Conservation (phyloP, 2,113 vertebrate genomes). For the Atrichornis clamosus region DNA sequence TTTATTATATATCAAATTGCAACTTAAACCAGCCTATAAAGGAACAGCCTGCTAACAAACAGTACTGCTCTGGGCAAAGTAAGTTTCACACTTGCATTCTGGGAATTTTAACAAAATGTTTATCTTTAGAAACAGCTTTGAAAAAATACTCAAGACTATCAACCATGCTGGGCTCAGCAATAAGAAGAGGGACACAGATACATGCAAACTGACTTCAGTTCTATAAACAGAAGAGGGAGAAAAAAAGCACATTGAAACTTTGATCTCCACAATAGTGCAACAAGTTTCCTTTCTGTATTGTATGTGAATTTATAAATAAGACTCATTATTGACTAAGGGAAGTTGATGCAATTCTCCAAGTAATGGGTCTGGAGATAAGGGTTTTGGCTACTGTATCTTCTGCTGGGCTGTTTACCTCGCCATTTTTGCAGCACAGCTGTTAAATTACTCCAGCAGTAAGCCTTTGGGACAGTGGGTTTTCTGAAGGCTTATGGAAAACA, state of each 20-base stretch:
- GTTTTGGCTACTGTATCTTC: background rate
- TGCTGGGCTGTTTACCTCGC: background rate
- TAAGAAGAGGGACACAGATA: background rate
- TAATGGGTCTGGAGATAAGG: background rate
- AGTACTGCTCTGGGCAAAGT: background rate
- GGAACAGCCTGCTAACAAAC: background rate
- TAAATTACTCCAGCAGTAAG: background rate
- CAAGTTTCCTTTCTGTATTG: conserved; percentile 9
- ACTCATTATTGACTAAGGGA: background rate
- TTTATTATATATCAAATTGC: background rate
- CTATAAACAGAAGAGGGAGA: background rate
- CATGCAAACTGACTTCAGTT: background rate
- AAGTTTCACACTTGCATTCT: background rate
- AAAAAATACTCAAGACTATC: conserved; percentile 11
- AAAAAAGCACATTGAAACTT: background rate
- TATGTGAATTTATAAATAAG: background rate
- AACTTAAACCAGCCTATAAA: background rate
- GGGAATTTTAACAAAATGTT: conserved; percentile 29
- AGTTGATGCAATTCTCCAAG: background rate
- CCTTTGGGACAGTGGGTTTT: background rate
- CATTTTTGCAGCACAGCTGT: background rate
- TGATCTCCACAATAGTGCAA: background rate
- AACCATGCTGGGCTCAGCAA: background rate
- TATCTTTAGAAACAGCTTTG: conserved; percentile 20
- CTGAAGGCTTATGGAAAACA: background rate